Percentiles rank a stretch among this genome's conserved stretches.
phyloP scores from a whole-genome alignment of 2,888 invertebrate species.

The Oscheius sp. region DNA sequence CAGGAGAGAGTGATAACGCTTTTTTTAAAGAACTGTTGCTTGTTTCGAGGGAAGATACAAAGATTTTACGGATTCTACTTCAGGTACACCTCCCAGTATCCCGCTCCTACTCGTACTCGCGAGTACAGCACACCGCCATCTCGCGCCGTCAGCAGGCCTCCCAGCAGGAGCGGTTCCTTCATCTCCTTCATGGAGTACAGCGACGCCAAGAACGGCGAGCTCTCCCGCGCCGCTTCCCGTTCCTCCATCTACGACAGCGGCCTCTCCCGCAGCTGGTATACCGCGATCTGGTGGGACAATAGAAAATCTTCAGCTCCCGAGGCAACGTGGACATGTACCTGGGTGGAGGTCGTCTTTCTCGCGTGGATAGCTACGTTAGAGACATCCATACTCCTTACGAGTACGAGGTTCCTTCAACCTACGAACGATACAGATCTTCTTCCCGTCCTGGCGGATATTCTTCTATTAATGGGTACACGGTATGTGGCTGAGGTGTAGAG shows the following conservation, averaged over 20 bases:
- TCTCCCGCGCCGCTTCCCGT: conserved; percentile 67
- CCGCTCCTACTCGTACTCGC: conserved; percentile 69
- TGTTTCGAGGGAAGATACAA: neutral
- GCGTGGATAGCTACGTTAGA: conserved; percentile 71
- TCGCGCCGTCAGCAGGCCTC: conserved; percentile 63
- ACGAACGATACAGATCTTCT: conserved; percentile 67
- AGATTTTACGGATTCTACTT: neutral
- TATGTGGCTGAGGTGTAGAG: conserved; percentile 38
- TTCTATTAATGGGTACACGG: conserved; percentile 65
- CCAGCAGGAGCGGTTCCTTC: conserved; percentile 68
- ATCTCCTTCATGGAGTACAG: conserved; percentile 72
- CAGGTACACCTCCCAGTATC: conserved; percentile 59
- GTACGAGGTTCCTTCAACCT: conserved; percentile 64
- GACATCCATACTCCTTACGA: conserved; percentile 67
- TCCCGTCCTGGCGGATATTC: conserved; percentile 65
- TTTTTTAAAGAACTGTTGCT: conserved; percentile 3
- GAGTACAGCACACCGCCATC: conserved; percentile 72
- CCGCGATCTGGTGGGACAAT: neutral
- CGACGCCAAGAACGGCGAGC: conserved; percentile 69
- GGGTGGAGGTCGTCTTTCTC: conserved; percentile 70
- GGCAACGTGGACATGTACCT: conserved; percentile 69
- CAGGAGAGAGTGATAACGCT: conserved; percentile 34
- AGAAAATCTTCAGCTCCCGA: conserved; percentile 62
- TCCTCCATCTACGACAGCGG: conserved; percentile 66
- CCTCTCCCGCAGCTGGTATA: conserved; percentile 67